Evolutionary conservation across 2,113 vertebrate genomes (phyloP).

Genomic region (Hippocampus barbouri): DNA sequence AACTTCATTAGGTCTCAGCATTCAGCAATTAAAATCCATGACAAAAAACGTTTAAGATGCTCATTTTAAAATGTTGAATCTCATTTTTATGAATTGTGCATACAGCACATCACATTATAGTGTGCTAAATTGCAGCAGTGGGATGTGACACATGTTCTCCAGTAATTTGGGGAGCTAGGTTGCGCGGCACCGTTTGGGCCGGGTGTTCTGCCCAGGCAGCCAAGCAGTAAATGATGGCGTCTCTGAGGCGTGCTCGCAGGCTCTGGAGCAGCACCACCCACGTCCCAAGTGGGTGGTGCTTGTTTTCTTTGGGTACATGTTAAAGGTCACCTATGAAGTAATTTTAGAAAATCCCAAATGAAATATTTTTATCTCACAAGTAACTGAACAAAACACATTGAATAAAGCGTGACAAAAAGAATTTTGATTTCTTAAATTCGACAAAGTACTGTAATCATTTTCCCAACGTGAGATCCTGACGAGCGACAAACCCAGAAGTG

Average conservation of each 20-base stretch:
- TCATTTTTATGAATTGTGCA: not conserved
- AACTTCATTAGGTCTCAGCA: not conserved
- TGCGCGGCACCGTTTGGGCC: constrained; percentile 28
- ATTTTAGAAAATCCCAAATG: no score
- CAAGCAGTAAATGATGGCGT: constrained; percentile 59
- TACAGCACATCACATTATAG: not conserved
- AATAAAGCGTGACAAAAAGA: no score
- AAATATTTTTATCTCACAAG: no score
- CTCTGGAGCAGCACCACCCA: constrained; percentile 42
- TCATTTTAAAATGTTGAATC: not conserved
- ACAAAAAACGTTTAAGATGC: constrained; percentile 21
- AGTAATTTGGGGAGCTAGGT: constrained; percentile 28
- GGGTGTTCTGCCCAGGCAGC: constrained; percentile 47
- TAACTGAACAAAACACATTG: no score
- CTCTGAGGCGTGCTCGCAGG: constrained; percentile 47
- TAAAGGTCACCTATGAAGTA: no score
- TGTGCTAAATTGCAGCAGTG: not conserved
- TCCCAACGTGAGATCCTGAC: no score
- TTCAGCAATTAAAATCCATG: not conserved
- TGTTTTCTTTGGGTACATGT: no score
- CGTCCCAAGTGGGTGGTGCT: not conserved
- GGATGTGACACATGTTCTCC: constrained; percentile 24
- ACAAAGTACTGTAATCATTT: no score
- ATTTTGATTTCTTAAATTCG: no score
- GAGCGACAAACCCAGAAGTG: no score